Evolutionary conservation across 2,113 vertebrate species (phyloP).

Genomic region (Desmodus rotundus): DNA sequence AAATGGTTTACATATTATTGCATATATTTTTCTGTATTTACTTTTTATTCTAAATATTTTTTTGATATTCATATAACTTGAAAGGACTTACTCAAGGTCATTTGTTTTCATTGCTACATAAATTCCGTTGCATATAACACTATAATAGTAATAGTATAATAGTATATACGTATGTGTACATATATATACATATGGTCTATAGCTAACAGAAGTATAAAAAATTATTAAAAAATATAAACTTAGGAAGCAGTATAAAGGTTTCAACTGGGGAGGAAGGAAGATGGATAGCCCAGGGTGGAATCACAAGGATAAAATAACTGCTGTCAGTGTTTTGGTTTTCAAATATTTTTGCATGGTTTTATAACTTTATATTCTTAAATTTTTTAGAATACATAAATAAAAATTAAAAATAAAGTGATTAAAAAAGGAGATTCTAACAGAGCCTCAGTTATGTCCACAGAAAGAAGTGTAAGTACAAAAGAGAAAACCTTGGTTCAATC

Average conservation of each 20-base stretch:
- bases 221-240: neutral
- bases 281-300: neutral
- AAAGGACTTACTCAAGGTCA: neutral
- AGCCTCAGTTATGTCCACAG: neutral
- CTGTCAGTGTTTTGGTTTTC: neutral
- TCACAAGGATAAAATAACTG: neutral
- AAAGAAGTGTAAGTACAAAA: neutral
- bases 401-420: neutral
- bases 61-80: neutral
- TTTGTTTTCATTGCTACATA: neutral
- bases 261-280: neutral
- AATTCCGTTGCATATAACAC: neutral
- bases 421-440: neutral
- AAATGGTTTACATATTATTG: neutral
- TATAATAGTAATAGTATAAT: too few relatives aligned
- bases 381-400: neutral
- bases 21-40: neutral
- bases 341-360: neutral
- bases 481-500: neutral
- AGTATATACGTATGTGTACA: too few relatives aligned
- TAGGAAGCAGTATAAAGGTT: neutral
- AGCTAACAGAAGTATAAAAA: too few relatives aligned
- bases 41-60: neutral
- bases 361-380: neutral
- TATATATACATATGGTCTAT: too few relatives aligned